Conservation (phyloP, 2,113 vertebrate species). For the Ochotona curzoniae region DNA sequence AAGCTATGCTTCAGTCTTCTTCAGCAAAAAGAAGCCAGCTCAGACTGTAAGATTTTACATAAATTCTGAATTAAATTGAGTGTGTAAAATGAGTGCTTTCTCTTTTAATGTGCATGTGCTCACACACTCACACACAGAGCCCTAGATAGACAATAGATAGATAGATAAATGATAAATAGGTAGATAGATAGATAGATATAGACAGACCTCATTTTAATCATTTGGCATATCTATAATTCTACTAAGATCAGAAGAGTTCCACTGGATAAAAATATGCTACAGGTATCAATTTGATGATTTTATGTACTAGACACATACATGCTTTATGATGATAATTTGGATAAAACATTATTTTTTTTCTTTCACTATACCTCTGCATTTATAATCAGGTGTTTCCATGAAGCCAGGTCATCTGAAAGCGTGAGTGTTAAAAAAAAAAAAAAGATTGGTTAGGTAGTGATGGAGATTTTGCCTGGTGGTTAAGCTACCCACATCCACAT, state of each 20-base stretch:
- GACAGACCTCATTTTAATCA: constrained; percentile 4
- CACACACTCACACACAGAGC: not conserved
- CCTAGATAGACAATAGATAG: too few relatives aligned
- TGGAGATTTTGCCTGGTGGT: too few relatives aligned
- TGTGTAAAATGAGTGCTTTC: constrained; percentile 33
- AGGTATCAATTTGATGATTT: not conserved
- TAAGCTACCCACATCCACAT: too few relatives aligned
- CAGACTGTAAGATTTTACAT: constrained; percentile 38
- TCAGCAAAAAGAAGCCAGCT: constrained; percentile 11
- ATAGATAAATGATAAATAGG: too few relatives aligned
- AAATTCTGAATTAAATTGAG: constrained; percentile 57
- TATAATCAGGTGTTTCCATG: not conserved
- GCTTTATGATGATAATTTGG: not conserved
- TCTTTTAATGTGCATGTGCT: not conserved
- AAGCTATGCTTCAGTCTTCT: constrained; percentile 35
- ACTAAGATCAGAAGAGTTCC: constrained; percentile 25
- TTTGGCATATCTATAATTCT: constrained; percentile 21
- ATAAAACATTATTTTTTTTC: not conserved
- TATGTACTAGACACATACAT: not conserved
- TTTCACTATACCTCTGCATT: not conserved
- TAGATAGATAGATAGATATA: not conserved
- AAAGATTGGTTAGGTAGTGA: not conserved
- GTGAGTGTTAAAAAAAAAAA: not conserved
- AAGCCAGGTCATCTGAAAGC: not conserved
- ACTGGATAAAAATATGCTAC: not conserved